A percentile compares a stretch with the other conserved stretches of the same genome.
phyloP scores from a whole-genome alignment of 2,888 invertebrate species.

The Melangyna quadrimaculata region DNA sequence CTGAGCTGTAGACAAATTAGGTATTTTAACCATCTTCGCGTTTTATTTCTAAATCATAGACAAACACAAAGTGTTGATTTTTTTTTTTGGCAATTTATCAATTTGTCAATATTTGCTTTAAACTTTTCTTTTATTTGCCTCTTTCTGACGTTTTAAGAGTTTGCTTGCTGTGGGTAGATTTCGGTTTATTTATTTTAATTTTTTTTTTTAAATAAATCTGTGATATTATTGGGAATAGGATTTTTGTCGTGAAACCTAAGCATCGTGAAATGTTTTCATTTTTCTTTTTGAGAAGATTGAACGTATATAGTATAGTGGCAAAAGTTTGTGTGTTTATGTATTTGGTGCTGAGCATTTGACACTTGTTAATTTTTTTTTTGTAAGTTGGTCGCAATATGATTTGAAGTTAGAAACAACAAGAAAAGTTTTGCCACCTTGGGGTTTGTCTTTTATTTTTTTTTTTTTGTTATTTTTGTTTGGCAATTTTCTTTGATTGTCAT shows the following conservation, averaged over 20 bases:
- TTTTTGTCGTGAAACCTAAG: neutral
- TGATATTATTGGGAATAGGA: neutral
- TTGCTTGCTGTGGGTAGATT: conserved; percentile 1
- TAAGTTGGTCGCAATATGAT: conserved; percentile 37
- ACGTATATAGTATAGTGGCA: too few species aligned
- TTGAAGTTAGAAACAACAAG: conserved; percentile 44
- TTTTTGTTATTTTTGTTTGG: neutral
- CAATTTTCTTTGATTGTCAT: neutral
- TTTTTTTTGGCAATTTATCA: conserved; percentile 55
- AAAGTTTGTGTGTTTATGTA: neutral
- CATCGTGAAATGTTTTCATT: neutral
- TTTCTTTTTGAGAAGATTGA: neutral
- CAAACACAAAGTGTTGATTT: conserved; percentile 57
- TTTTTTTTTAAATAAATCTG: neutral
- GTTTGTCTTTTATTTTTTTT: neutral
- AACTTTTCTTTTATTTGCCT: conserved; percentile 12
- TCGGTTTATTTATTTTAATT: neutral
- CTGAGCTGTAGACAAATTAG: conserved; percentile 4
- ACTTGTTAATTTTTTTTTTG: conserved; percentile 23
- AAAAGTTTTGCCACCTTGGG: conserved; percentile 43
- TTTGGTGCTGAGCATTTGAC: conserved; percentile 28
- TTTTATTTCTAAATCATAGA: conserved; percentile 55
- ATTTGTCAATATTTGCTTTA: conserved; percentile 60
- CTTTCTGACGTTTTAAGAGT: neutral
- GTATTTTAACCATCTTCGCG: conserved; percentile 4